Conservation (phyloP, 2,113 vertebrate genomes). For the Hydropotes inermis region DNA sequence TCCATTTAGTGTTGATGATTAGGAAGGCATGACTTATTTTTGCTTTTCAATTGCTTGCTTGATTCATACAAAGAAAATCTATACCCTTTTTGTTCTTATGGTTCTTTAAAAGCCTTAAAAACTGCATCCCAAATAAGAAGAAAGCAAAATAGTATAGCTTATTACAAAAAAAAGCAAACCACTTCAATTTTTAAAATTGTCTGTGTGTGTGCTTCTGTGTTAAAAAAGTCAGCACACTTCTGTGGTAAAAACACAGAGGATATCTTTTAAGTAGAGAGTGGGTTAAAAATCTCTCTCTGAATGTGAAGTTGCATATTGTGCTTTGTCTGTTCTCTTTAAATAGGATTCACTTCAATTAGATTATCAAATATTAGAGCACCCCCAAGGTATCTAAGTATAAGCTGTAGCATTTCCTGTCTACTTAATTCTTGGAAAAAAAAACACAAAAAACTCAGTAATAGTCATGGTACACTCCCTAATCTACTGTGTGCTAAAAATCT, state of each 20-base stretch:
- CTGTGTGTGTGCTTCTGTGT: background rate
- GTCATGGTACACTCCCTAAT: background rate
- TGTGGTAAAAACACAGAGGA: background rate
- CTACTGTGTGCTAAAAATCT: background rate
- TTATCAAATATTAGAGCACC: conserved; percentile 40
- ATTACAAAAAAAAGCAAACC: background rate
- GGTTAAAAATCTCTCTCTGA: conserved; percentile 14
- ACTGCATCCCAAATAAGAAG: background rate
- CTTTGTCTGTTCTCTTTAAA: conserved; percentile 7
- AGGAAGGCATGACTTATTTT: background rate
- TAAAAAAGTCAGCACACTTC: background rate
- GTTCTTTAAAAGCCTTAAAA: background rate
- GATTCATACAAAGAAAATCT: background rate
- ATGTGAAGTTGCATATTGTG: background rate
- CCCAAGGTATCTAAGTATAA: conserved; percentile 22
- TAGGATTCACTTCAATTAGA: conserved; percentile 26
- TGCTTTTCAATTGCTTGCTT: background rate
- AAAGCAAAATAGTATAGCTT: background rate
- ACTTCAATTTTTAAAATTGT: background rate
- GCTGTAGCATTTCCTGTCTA: background rate
- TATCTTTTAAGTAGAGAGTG: background rate
- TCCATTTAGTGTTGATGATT: background rate
- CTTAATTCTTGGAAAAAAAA: conserved; percentile 20
- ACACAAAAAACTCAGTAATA: background rate
- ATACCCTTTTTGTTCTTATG: background rate